These are phyloP conservation scores for Microdon myrmicae DNA, from an alignment of 2,888 invertebrate genomes.

Conservation along the genomic window DNA sequence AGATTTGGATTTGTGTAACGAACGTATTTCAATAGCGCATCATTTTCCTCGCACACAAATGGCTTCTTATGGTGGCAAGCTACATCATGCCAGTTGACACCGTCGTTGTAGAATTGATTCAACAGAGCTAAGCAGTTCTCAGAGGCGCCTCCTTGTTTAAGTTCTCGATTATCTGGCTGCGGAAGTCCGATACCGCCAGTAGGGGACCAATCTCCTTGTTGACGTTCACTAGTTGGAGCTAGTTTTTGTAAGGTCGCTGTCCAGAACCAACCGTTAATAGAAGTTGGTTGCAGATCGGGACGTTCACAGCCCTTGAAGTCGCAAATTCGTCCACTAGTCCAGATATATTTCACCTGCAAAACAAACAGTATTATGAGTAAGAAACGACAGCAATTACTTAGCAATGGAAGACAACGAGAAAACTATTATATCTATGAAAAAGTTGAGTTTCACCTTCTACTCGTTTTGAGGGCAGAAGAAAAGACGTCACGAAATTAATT, in stretches of 20 bases:
- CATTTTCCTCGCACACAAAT: conserved; percentile 89
- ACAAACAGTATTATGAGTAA: too few relatives aligned
- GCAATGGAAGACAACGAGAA: too few relatives aligned
- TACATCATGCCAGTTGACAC: conserved; percentile 91
- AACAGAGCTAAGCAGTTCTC: conserved; percentile 88
- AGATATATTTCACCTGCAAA: conserved; percentile 83
- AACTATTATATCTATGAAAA: too few relatives aligned
- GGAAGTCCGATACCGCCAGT: conserved; percentile 86
- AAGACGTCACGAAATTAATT: too few relatives aligned
- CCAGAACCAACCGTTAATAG: conserved; percentile 93
- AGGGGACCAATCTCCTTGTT: conserved; percentile 89
- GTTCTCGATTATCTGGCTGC: conserved; percentile 89
- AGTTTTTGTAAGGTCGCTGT: conserved; percentile 86
- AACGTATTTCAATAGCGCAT: conserved; percentile 85
- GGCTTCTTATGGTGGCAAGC: conserved; percentile 91
- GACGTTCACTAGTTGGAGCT: conserved; percentile 82
- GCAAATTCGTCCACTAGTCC: conserved; percentile 90
- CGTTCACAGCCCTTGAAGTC: conserved; percentile 92
- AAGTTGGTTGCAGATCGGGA: conserved; percentile 82
- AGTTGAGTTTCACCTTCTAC: too few relatives aligned
- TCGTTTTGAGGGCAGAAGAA: too few relatives aligned
- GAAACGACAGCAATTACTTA: too few relatives aligned
- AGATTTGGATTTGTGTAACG: conserved; percentile 83
- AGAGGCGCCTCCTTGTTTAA: conserved; percentile 82
- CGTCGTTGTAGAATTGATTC: conserved; percentile 91